Evolutionary conservation across 2,888 invertebrate genomes (phyloP).

Genomic region (Margaritifera margaritifera): DNA sequence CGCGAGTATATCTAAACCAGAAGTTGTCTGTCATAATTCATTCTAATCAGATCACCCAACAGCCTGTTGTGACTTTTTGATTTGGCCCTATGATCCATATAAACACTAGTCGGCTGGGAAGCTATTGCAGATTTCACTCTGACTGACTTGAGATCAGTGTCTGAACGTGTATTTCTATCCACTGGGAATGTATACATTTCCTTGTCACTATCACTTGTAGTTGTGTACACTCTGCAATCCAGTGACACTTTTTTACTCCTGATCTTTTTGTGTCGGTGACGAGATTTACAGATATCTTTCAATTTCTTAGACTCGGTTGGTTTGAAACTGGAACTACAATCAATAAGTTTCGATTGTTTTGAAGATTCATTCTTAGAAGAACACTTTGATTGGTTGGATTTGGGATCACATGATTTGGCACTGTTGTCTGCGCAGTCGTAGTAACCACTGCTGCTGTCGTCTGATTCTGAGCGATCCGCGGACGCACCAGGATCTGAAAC

Average conservation of each 20-base stretch:
- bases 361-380: conserved; percentile 3
- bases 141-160: conserved; percentile 14
- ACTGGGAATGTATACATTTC: conserved; percentile 48
- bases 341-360: not conserved
- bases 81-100: conserved; percentile 45
- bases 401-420: conserved; percentile 20
- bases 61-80: conserved; percentile 42
- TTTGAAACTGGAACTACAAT: conserved; percentile 9
- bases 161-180: conserved; percentile 24
- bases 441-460: conserved; percentile 45
- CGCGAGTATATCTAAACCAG: conserved; percentile 22
- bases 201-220: conserved; percentile 33
- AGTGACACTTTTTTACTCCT: conserved; percentile 32
- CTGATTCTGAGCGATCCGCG: conserved; percentile 45
- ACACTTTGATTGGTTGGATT: conserved; percentile 1
- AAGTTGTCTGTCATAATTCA: conserved; percentile 50
- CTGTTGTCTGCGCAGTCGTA: conserved; percentile 37
- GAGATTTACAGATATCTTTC: conserved; percentile 20
- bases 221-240: conserved; percentile 33
- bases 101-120: conserved; percentile 40
- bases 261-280: conserved; percentile 12
- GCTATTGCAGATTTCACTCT: conserved; percentile 37
- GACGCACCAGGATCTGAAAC: conserved; percentile 23
- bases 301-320: conserved; percentile 19
- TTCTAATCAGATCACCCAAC: conserved; percentile 45